phyloP scores from a whole-genome alignment of 2,797 vertebrate species.

The Echeneis naucrates region DNA sequence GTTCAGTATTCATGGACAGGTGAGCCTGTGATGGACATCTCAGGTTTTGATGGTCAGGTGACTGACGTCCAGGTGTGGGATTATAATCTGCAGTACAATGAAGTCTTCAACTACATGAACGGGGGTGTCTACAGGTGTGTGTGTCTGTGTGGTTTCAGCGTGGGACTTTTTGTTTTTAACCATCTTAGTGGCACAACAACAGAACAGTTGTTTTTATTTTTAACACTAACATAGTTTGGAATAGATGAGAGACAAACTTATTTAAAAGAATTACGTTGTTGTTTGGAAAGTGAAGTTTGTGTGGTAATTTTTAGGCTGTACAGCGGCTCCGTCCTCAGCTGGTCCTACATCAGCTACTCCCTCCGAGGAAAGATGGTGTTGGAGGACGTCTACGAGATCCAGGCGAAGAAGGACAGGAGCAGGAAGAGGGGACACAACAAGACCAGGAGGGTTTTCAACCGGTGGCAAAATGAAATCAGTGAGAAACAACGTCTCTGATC shows the following conservation, averaged over 20 bases:
- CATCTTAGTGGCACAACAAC: background rate
- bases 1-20: conserved; percentile 54
- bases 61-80: conserved; percentile 76
- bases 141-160: background rate
- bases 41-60: conserved; percentile 66
- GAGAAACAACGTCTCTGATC: no score
- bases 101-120: conserved; percentile 61
- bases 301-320: conserved; percentile 33
- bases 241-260: no score
- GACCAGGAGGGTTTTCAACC: background rate
- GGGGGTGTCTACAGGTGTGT: background rate
- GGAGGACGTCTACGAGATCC: conserved; percentile 52
- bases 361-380: conserved; percentile 16
- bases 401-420: background rate
- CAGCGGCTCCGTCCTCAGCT: conserved; percentile 52
- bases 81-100: conserved; percentile 55
- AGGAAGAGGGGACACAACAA: background rate
- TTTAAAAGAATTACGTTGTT: no score
- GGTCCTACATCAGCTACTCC: conserved; percentile 62
- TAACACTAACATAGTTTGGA: no score
- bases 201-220: no score
- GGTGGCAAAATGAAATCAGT: fast-evolving
- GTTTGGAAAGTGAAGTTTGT: background rate
- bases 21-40: conserved; percentile 47
- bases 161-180: no score